phyloP scores from a whole-genome alignment of 2,888 invertebrate species.

The Ochropacha duplaris region DNA sequence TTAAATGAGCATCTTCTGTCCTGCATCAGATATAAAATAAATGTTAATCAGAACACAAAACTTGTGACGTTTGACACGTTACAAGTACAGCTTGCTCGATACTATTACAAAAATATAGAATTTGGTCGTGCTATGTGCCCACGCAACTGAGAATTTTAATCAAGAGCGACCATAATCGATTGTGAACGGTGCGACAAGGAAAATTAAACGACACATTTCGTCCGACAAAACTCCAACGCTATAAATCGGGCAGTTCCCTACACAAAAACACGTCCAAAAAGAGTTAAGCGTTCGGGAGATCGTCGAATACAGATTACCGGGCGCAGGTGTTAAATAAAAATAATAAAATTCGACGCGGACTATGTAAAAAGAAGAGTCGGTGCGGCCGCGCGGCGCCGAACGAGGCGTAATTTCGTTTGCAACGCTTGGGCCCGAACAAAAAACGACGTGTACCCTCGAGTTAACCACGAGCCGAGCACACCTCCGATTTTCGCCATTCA shows the following conservation, averaged over 20 bases:
- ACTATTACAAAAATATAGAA: not conserved
- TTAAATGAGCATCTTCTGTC: too few relatives aligned
- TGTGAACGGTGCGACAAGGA: conserved; percentile 65
- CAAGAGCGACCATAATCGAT: conserved; percentile 72
- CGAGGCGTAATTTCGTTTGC: conserved; percentile 73
- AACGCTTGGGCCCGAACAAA: conserved; percentile 59
- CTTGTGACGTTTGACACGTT: not conserved
- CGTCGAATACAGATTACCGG: conserved; percentile 79
- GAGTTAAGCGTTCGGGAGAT: conserved; percentile 81
- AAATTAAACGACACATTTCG: conserved; percentile 79
- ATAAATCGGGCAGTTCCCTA: conserved; percentile 68
- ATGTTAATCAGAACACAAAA: not conserved
- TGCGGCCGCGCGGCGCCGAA: conserved; percentile 78
- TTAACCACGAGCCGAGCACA: conserved; percentile 56
- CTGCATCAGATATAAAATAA: not conserved
- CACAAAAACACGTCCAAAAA: conserved; percentile 74
- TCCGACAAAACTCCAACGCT: conserved; percentile 66
- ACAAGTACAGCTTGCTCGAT: not conserved
- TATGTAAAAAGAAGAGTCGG: conserved; percentile 71
- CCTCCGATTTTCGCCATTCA: conserved; percentile 58
- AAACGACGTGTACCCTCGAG: conserved; percentile 65
- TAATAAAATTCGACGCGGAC: conserved; percentile 76
- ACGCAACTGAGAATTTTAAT: conserved; percentile 43
- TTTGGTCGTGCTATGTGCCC: not conserved
- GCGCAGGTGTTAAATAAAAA: conserved; percentile 83